Conservation (phyloP, 2,113 vertebrate species). For the Rhinoderma darwinii region DNA sequence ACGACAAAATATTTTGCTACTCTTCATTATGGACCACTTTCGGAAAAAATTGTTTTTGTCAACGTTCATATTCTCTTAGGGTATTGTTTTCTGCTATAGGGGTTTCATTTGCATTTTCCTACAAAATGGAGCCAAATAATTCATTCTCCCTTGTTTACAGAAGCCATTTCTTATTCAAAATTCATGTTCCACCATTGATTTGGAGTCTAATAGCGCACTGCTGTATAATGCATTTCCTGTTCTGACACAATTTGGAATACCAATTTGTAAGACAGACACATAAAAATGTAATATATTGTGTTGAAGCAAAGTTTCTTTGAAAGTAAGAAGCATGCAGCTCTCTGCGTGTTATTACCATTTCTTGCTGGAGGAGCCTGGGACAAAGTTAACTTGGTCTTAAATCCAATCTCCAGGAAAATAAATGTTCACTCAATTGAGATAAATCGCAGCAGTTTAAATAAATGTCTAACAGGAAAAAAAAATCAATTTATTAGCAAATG, state of each 20-base stretch:
- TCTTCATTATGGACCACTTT: background rate
- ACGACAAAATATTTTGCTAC: background rate
- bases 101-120: constrained; percentile 10
- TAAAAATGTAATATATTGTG: constrained; percentile 56
- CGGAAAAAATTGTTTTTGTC: background rate
- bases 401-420: constrained; percentile 56
- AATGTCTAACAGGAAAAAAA: constrained; percentile 50
- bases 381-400: constrained; percentile 55
- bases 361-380: constrained; percentile 36
- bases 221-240: constrained; percentile 51
- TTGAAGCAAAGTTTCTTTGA: constrained; percentile 42
- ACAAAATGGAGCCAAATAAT: constrained; percentile 46
- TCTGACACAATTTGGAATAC: constrained; percentile 57
- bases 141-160: constrained; percentile 49
- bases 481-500: constrained; percentile 58
- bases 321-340: constrained; percentile 21
- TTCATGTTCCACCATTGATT: constrained; percentile 58
- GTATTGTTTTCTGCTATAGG: constrained; percentile 2
- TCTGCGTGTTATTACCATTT: constrained; percentile 23
- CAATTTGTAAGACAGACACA: constrained; percentile 56
- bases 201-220: constrained; percentile 33
- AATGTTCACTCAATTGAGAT: constrained; percentile 59
- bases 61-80: background rate
- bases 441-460: constrained; percentile 56
- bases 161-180: constrained; percentile 55